Evolutionary conservation across 2,797 vertebrate species (phyloP).

Genomic region (Heliangelus exortis): DNA sequence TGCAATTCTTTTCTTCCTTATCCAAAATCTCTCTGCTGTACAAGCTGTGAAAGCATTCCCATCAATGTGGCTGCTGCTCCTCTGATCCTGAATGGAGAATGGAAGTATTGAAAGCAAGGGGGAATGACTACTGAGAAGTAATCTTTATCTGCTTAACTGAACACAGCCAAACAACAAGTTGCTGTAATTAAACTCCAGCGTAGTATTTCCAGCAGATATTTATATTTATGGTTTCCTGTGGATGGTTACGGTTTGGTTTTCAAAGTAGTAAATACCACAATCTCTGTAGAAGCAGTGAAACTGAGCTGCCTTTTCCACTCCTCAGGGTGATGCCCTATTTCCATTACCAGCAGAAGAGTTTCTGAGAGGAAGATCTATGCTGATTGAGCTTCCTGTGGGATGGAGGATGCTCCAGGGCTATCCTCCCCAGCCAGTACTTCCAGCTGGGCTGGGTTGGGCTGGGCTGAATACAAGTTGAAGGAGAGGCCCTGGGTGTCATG

Average conservation of each 20-base stretch:
- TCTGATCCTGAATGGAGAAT: background rate
- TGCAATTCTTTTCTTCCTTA: background rate
- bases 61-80: background rate
- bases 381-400: background rate
- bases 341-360: background rate
- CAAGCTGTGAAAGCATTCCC: background rate
- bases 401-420: background rate
- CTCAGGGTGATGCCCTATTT: background rate
- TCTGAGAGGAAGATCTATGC: background rate
- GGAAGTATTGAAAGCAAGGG: background rate
- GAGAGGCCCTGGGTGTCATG: fast-evolving
- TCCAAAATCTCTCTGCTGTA: background rate
- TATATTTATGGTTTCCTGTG: background rate
- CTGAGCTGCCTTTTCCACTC: background rate
- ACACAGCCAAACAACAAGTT: background rate
- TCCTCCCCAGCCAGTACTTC: background rate
- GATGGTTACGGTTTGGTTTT: background rate
- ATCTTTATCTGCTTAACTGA: slow-evolving; percentile 10
- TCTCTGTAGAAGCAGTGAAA: background rate
- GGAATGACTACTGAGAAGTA: background rate
- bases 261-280: background rate
- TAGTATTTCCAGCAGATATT: background rate
- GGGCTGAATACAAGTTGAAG: fast-evolving
- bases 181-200: background rate
- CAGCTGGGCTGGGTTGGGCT: background rate